These are phyloP conservation scores for Neelides sp. DNA, from an alignment of 1,140 invertebrate species.

Conservation along the genomic window DNA sequence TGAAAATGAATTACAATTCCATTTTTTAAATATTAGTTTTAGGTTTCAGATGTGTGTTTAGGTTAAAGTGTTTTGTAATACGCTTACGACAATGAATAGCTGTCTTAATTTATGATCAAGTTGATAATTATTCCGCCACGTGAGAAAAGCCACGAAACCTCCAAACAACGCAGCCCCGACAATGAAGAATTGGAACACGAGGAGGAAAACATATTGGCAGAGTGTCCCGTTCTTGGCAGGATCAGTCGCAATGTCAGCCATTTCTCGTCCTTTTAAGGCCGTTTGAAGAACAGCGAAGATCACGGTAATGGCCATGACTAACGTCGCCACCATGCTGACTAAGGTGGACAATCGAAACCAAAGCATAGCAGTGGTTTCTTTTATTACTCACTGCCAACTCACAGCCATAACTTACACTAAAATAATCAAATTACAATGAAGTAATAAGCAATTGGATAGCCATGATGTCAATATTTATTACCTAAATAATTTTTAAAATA, in stretches of 20 bases:
- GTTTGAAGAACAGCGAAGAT: slow-evolving; percentile 1
- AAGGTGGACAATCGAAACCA: slow-evolving; percentile 17
- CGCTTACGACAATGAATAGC: slow-evolving; percentile 10
- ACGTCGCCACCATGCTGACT: not conserved
- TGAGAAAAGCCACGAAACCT: slow-evolving; percentile 11
- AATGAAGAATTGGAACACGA: slow-evolving; percentile 11
- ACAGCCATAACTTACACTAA: no score
- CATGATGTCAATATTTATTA: no score
- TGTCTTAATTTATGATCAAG: slow-evolving; percentile 19
- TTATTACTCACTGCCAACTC: no score
- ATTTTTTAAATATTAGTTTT: no score
- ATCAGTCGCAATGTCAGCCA: slow-evolving; percentile 9
- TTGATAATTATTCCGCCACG: slow-evolving; percentile 29
- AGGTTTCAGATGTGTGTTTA: no score
- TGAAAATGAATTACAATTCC: no score
- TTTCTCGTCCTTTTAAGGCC: not conserved
- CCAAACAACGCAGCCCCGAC: slow-evolving; percentile 8
- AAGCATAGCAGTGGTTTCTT: no score
- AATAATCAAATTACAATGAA: no score
- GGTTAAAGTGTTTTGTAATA: not conserved
- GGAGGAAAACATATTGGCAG: slow-evolving; percentile 10
- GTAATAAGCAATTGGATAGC: no score
- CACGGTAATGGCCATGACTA: not conserved
- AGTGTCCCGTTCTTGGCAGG: slow-evolving; percentile 19
- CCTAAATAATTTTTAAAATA: no score